phyloP scores from a whole-genome alignment of 2,888 invertebrate species.

The Chromoteleia sp. region DNA sequence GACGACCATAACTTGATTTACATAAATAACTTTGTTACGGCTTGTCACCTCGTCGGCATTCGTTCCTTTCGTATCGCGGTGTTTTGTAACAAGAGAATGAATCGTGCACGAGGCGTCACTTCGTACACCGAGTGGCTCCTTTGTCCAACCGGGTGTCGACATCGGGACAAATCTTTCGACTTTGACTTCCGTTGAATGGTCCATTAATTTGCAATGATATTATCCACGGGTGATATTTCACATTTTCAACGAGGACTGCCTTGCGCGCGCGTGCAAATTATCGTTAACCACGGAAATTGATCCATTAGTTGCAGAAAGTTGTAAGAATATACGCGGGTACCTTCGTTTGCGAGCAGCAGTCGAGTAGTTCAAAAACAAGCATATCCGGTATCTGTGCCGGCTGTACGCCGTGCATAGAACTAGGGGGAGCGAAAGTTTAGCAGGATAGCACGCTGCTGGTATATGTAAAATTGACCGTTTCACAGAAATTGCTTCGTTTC shows the following conservation, averaged over 20 bases:
- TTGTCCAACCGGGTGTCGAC: no score
- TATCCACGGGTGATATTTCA: no score
- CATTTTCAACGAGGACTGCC: no score
- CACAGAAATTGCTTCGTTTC: neutral
- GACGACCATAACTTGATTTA: conserved; percentile 16
- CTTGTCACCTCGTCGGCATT: conserved; percentile 7
- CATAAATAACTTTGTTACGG: conserved; percentile 27
- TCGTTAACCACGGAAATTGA: conserved; percentile 46
- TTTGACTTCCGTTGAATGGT: conserved; percentile 2
- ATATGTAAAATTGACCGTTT: conserved; percentile 14
- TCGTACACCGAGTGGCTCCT: no score
- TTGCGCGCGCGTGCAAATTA: conserved; percentile 13
- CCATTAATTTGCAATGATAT: neutral
- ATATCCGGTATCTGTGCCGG: conserved; percentile 17
- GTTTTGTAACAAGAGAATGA: neutral
- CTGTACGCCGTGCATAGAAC: neutral
- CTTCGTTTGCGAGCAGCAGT: neutral
- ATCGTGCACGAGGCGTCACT: no score
- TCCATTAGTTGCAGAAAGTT: conserved; percentile 52
- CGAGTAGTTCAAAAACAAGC: conserved; percentile 10
- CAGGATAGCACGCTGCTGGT: neutral
- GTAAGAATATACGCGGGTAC: conserved; percentile 18
- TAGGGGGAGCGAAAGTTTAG: conserved; percentile 37
- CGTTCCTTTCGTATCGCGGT: neutral
- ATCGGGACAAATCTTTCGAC: neutral